phyloP scores from a whole-genome alignment of 2,797 vertebrate species.

The Sebastes diaconus region DNA sequence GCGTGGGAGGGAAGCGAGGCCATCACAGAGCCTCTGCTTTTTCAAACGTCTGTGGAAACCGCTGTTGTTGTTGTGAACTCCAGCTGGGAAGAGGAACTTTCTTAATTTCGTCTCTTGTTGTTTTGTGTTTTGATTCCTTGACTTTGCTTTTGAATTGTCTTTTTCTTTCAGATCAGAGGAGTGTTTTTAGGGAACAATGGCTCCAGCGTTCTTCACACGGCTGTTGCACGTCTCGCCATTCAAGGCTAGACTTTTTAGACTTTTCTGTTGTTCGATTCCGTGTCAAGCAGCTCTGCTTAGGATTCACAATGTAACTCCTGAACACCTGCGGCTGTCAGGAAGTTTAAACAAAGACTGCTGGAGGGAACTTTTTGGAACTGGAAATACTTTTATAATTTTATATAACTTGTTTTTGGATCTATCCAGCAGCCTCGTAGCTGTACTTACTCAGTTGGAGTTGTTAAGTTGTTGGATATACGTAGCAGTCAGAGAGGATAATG shows the following conservation, averaged over 20 bases:
- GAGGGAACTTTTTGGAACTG: background rate
- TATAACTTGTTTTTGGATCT: background rate
- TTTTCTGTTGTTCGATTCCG: background rate
- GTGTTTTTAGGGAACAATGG: background rate
- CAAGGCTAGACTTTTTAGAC: background rate
- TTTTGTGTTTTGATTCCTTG: background rate
- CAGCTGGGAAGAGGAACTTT: background rate
- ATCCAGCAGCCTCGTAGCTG: background rate
- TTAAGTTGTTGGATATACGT: background rate
- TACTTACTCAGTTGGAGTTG: background rate
- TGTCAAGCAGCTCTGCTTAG: background rate
- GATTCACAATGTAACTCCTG: background rate
- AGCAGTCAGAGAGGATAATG: background rate
- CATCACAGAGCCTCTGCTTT: background rate
- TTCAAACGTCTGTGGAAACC: background rate
- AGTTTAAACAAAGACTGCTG: background rate
- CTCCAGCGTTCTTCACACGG: background rate
- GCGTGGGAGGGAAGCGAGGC: constrained; percentile 25
- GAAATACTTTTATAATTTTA: background rate
- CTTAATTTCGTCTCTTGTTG: background rate
- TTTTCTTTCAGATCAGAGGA: background rate
- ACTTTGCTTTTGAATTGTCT: background rate
- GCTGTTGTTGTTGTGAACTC: background rate
- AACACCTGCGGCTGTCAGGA: background rate
- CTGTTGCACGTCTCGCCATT: background rate